A percentile compares a stretch with the other conserved stretches of the same genome.
Evolutionary conservation across 2,113 vertebrate genomes (phyloP).

Genomic region (Cynoglossus semilaevis): DNA sequence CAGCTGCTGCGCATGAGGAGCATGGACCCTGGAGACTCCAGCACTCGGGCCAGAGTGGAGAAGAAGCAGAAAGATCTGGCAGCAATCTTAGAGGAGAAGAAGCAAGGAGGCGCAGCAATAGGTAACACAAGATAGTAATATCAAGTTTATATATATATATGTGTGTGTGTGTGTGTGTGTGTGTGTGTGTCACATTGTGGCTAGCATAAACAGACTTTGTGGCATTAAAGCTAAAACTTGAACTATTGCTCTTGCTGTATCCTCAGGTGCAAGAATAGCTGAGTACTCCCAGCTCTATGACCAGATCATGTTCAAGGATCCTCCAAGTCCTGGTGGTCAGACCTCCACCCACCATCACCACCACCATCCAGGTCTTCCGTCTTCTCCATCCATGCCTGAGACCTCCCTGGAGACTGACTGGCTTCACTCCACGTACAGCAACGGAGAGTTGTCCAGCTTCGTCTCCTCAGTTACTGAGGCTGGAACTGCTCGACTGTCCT

Average conservation of each 20-base stretch:
- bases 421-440: slow-evolving; percentile 90
- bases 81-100: slow-evolving; percentile 94
- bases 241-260: slow-evolving; percentile 8
- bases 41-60: slow-evolving; percentile 69
- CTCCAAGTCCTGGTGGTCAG: slow-evolving; percentile 66
- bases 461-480: slow-evolving; percentile 72
- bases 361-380: slow-evolving; percentile 53
- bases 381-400: slow-evolving; percentile 71
- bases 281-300: slow-evolving; percentile 98
- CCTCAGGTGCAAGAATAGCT: slow-evolving; percentile 91
- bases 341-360: slow-evolving; percentile 57
- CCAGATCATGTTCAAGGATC: slow-evolving; percentile 87
- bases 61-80: slow-evolving; percentile 86
- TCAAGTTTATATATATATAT: too few species aligned
- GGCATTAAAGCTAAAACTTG: not conserved
- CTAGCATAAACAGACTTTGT: too few species aligned
- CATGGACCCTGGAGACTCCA: slow-evolving; percentile 84
- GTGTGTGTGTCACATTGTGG: too few species aligned
- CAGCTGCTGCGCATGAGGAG: slow-evolving; percentile 92
- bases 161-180: not conserved
- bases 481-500: slow-evolving; percentile 34
- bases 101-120: slow-evolving; percentile 94
- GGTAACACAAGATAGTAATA: slow-evolving; percentile 75
- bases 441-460: slow-evolving; percentile 86
- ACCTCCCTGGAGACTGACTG: slow-evolving; percentile 81